phyloP scores from a whole-genome alignment of 2,797 vertebrate genomes.

The Pteropus rufus region DNA sequence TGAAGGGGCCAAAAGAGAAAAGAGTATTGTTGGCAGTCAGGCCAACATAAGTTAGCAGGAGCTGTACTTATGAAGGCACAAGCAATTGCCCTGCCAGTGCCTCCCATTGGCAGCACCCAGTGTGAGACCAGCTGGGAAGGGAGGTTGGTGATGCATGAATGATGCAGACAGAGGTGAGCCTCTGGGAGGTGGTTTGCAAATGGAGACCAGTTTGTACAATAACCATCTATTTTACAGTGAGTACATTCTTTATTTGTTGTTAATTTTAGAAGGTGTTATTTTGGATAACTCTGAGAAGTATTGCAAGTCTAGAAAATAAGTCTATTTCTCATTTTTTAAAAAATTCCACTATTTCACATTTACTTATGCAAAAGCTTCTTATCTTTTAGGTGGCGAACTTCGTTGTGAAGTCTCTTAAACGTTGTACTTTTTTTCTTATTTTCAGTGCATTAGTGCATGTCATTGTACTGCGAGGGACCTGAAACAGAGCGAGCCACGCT shows the following conservation, averaged over 20 bases:
- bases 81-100: not conserved
- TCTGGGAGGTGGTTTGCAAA: not conserved
- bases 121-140: not conserved
- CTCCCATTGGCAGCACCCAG: not conserved
- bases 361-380: not conserved
- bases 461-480: not conserved
- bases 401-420: not conserved
- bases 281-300: slow-evolving; percentile 25
- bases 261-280: slow-evolving; percentile 51
- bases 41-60: not conserved
- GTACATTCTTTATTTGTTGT: not conserved
- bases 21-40: not conserved
- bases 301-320: not conserved
- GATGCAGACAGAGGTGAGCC: not conserved
- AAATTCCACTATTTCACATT: not conserved
- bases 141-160: not conserved
- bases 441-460: not conserved
- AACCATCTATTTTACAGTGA: not conserved
- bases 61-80: not conserved
- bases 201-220: not conserved
- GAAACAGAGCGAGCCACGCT: not conserved
- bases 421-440: not conserved
- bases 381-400: not conserved
- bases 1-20: not conserved
- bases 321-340: not conserved